Conservation (phyloP, 2,888 invertebrate genomes). For the Enchytraeus crypticus region DNA sequence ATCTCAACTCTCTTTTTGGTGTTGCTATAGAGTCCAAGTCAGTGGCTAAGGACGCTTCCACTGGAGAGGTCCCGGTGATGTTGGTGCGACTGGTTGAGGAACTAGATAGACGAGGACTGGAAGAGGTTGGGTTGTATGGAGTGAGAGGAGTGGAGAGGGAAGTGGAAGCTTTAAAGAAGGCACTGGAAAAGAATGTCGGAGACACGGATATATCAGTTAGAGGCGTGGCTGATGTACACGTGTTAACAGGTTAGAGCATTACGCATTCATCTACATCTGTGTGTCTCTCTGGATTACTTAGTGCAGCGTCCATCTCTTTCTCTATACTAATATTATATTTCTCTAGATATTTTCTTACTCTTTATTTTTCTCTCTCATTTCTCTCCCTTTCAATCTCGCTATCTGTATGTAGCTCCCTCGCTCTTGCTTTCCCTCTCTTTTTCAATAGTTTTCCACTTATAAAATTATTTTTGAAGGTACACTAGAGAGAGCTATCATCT, state of each 20-base stretch:
- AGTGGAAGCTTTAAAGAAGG: conserved; percentile 82
- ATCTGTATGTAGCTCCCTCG: too few species aligned
- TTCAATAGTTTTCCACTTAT: too few species aligned
- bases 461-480: too few species aligned
- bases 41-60: conserved; percentile 61
- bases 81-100: conserved; percentile 89
- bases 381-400: too few species aligned
- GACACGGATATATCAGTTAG: conserved; percentile 88
- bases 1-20: conserved; percentile 53
- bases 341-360: too few species aligned
- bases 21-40: conserved; percentile 53
- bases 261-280: too few species aligned
- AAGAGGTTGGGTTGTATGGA: conserved; percentile 80
- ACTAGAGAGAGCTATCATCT: too few species aligned
- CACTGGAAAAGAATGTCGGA: conserved; percentile 79
- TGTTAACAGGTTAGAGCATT: conserved; percentile 72
- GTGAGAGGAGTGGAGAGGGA: conserved; percentile 94
- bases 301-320: too few species aligned
- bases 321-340: too few species aligned
- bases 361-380: too few species aligned
- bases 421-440: too few species aligned
- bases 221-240: conserved; percentile 96
- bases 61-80: conserved; percentile 68
- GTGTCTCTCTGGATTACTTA: too few species aligned
- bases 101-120: conserved; percentile 83